Percentiles rank a stretch among this genome's conserved stretches.
Conservation (phyloP, 1,140 invertebrate species). For the Stenopsyche tienmushanensis region DNA sequence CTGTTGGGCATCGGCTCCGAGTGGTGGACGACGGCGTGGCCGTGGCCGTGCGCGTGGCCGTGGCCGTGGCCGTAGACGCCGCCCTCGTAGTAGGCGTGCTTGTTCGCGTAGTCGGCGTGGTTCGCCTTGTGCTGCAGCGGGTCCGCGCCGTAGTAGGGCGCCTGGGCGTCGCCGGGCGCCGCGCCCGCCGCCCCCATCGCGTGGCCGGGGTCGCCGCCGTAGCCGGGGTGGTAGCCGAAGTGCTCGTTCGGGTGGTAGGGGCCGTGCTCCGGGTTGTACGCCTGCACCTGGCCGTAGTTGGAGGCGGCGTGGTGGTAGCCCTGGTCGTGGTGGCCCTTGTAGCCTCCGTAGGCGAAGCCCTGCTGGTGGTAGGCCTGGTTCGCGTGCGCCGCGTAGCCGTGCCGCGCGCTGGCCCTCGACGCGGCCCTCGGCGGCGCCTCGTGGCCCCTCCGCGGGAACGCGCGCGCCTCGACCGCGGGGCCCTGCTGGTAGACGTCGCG, state of each 20-base stretch:
- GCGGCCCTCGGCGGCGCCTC: conserved; percentile 39
- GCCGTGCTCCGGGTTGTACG: conserved; percentile 51
- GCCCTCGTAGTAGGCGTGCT: conserved; percentile 52
- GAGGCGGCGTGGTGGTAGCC: conserved; percentile 46
- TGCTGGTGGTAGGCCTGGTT: conserved; percentile 49
- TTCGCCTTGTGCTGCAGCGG: conserved; percentile 48
- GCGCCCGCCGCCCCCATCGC: conserved; percentile 42
- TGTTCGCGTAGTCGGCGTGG: conserved; percentile 49
- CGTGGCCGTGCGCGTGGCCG: too few species aligned
- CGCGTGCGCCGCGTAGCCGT: conserved; percentile 47
- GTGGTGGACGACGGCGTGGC: conserved; percentile 47
- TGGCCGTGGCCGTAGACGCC: conserved; percentile 45
- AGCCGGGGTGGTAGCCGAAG: conserved; percentile 55
- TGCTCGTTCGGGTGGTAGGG: conserved; percentile 51
- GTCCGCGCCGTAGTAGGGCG: conserved; percentile 48
- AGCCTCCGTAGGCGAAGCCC: conserved; percentile 45
- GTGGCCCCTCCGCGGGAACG: conserved; percentile 28
- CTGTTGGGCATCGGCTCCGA: conserved; percentile 35
- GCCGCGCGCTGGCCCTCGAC: conserved; percentile 39
- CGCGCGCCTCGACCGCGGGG: conserved; percentile 50
- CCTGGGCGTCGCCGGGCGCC: conserved; percentile 45
- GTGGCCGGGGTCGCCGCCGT: conserved; percentile 44
- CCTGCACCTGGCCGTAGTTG: conserved; percentile 51
- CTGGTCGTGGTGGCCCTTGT: conserved; percentile 51
- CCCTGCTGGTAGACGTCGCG: conserved; percentile 57